Conservation (phyloP, 2,113 vertebrate species). For the Podarcis muralis region DNA sequence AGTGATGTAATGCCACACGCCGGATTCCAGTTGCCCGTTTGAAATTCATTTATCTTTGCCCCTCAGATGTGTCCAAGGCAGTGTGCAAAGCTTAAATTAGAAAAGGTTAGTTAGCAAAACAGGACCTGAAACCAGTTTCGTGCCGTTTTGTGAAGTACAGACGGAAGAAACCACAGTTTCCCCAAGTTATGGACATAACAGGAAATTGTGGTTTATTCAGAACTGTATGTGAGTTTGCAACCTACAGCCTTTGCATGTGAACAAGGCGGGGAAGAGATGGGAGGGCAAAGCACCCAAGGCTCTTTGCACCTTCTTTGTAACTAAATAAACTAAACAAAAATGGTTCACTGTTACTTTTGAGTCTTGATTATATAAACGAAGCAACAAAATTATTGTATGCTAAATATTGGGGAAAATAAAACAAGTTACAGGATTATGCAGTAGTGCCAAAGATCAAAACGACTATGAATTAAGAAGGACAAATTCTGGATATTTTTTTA, state of each 20-base stretch:
- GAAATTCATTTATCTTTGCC: background rate
- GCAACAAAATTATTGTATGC: background rate
- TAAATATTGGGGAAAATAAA: background rate
- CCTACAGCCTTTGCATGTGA: background rate
- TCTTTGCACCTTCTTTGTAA: background rate
- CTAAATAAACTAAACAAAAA: background rate
- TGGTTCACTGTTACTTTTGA: background rate
- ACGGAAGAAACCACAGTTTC: too few relatives aligned
- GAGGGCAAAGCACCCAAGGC: background rate
- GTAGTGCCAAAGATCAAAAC: background rate
- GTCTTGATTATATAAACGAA: background rate
- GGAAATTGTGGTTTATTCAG: background rate
- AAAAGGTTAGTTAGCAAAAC: background rate
- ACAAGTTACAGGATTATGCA: background rate
- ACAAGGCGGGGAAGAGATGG: background rate
- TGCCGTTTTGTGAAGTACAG: background rate
- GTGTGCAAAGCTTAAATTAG: background rate
- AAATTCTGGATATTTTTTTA: background rate
- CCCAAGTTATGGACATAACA: background rate
- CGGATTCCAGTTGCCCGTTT: background rate
- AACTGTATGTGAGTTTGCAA: background rate
- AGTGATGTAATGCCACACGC: constrained; percentile 1
- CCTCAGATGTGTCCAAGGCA: background rate
- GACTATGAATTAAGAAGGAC: background rate
- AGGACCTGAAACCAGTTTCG: background rate